Base-by-base conservation (phyloP, 2,888 invertebrate genomes). In the Himalopsyche japonica region DNA sequence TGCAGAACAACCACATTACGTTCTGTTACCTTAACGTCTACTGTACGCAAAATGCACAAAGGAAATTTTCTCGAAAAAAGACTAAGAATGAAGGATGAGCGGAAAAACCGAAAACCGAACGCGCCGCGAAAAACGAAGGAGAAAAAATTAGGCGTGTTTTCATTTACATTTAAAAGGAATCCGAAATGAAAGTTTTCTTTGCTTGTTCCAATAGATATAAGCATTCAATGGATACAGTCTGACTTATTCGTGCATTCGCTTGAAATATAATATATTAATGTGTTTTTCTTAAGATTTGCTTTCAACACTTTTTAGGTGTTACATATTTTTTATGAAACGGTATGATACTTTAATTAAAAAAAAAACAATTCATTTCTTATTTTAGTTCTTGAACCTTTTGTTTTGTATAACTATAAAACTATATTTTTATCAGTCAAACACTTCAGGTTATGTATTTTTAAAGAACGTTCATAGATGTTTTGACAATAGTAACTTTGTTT, bases 121-220 rank as follows among this genome's bases (percentile, higher is more conserved):
- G 70, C 80, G 81, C 70, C 47, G 32, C 64, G 48, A 47, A 79
- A 82, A 82, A 76, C 64, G 70, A 32, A 84, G 79, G 83, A 82
- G 30, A 49, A 85, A 85, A 84, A 86, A 84, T 85, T 85, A 85
- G 85, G 77, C 82, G 80, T 80, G 81, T 86, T 85, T 86, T 85
- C 85, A 85, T 86, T 86, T 86, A 81, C 85, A 86, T 86, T 82
- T 86, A 82, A 85, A 86, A 86, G 86, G 84, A 82, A 82, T 79
- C 57, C 57, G 18, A 57, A 81, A 84, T 78, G 84, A 84, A 81
- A 77, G 77, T 79, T 84, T 84, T 49, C 82, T 83, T 80, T 47
- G 49, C 80, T 76, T 76, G 57, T 57, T 57, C 57, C 57, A 57
- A 57, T 57, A 57, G 57, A 57, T 57, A 57, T 57, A 57, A 57